These are phyloP conservation scores for Plotosus lineatus DNA, from an alignment of 2,113 vertebrate genomes.

Conservation along the genomic window DNA sequence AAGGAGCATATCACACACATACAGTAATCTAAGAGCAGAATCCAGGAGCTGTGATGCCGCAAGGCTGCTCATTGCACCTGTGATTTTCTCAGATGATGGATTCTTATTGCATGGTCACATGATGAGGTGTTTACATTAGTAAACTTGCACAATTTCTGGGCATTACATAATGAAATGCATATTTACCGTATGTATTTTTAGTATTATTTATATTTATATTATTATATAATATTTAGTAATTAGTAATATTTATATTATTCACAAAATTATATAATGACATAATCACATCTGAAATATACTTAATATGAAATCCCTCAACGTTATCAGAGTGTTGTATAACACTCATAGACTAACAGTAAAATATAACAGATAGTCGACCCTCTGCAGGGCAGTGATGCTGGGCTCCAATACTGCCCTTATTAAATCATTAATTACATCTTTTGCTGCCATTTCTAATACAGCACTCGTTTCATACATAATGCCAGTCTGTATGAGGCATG, in stretches of 20 bases:
- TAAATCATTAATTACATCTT: slow-evolving; percentile 48
- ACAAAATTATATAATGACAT: neutral
- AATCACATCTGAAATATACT: neutral
- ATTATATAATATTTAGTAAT: no score
- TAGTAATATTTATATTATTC: neutral
- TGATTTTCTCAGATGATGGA: neutral
- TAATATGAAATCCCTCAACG: neutral
- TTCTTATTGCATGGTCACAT: neutral
- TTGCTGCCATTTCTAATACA: slow-evolving; percentile 25
- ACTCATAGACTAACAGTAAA: neutral
- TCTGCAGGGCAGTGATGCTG: slow-evolving; percentile 19
- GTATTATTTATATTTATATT: no score
- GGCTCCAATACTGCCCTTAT: slow-evolving; percentile 19
- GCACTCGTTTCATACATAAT: slow-evolving; percentile 1
- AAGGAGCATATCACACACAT: neutral
- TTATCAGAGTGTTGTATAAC: neutral
- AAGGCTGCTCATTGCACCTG: neutral
- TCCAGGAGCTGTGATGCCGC: neutral
- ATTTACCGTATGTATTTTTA: no score
- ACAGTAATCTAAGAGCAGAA: neutral
- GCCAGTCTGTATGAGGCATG: neutral
- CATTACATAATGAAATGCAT: neutral
- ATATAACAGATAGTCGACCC: slow-evolving; percentile 18
- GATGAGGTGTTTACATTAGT: neutral
- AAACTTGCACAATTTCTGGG: neutral